Base-by-base conservation (phyloP, 1,140 invertebrate species). In the Bombus pyrosoma region DNA sequence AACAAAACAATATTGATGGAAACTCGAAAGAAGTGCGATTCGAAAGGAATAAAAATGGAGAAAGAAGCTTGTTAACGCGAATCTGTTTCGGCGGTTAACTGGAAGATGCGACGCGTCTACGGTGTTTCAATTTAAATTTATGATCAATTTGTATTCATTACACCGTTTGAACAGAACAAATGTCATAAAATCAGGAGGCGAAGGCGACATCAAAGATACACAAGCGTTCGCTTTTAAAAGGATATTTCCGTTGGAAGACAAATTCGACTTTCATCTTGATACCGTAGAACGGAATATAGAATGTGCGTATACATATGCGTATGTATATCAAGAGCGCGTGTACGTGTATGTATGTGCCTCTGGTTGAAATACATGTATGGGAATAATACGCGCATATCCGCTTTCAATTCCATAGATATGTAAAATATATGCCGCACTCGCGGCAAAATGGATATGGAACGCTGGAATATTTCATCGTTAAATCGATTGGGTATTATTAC, bases 321-420 rank as follows among this genome's bases (percentile, higher is more conserved):
- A 32, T 2, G 32, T 75, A 34, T 22, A n/a, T 83, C 37, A 18
- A n/a, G 13, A 12, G 5, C 1, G 15, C 15, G n/a, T 32, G 22
- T 47, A 18, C 13, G 5, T 64, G n/a, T 8, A 34, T n/a, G 28
- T 32, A 34, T 62, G 64, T 76, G 32, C 22, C 62, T 57, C 76
- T 71, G 68, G 59, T 22, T 76, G 66, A 37, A 62, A 71, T 79
- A 82, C 69, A 79, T 57, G 62, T 18, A 74, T 37, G 75, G 75
- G 88, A 73, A 64, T 83, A 89, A 89, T 89, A 84, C 87, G 84
- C 71, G 80, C 85, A 89, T 89, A 89, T 89, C 88, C 80, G 85
- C 85, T 89, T 85, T 72, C 79, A 68, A 89, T 85, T 89, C 88
- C 87, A 89, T 89, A 89, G 88, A 89, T 89, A 89, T 83, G 88